Evolutionary conservation across 1,140 invertebrate species (phyloP).

Genomic region (Calephelis nemesis): DNA sequence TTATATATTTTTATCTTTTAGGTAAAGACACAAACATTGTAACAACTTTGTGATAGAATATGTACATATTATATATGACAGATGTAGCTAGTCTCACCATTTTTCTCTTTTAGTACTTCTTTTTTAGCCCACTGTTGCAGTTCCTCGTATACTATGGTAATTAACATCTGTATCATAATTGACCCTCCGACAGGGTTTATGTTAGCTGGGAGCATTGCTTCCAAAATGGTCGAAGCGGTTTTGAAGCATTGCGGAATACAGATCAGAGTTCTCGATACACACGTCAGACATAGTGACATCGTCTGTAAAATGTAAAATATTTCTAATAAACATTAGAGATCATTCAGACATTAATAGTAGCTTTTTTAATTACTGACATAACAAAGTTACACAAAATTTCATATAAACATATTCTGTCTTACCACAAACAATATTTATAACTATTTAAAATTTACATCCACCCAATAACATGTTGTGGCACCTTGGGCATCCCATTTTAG

Average conservation of each 20-base stretch:
- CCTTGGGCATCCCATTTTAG: no score
- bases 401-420: no score
- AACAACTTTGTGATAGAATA: no score
- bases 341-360: neutral
- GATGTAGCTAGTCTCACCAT: conserved; percentile 30
- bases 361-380: no score
- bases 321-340: neutral
- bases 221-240: conserved; percentile 79
- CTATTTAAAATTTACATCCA: no score
- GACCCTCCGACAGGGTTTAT: conserved; percentile 83
- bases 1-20: no score
- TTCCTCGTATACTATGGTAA: conserved; percentile 81
- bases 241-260: conserved; percentile 81
- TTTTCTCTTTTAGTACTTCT: conserved; percentile 68
- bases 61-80: no score
- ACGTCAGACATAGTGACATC: conserved; percentile 85
- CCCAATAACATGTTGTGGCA: no score
- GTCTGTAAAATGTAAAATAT: conserved; percentile 60
- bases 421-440: no score
- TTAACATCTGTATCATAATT: conserved; percentile 83
- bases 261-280: conserved; percentile 83
- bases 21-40: no score
- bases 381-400: no score
- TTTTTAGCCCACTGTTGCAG: conserved; percentile 73
- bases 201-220: conserved; percentile 84